A percentile compares a stretch with the other conserved stretches of the same genome.
phyloP scores from a whole-genome alignment of 2,797 vertebrate species.

The Sternotherus odoratus region DNA sequence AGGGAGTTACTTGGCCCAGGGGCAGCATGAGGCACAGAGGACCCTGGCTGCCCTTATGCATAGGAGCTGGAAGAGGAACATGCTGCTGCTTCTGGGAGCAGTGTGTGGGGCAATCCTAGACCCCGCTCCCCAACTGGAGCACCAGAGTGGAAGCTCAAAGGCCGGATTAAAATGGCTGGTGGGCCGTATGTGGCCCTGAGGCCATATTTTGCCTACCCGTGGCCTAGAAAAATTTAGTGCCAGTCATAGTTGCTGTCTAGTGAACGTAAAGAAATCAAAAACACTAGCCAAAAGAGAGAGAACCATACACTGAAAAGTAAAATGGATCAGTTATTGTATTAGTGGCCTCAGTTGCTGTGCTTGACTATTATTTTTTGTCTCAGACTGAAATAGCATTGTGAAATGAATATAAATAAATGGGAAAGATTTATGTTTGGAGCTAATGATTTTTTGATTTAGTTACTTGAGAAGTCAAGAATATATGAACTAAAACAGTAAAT shows the following conservation, averaged over 20 bases:
- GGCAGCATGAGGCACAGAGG: no score
- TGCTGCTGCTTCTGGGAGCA: no score
- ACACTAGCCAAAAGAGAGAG: conserved; percentile 50
- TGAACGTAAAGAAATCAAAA: conserved; percentile 55
- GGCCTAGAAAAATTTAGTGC: conserved; percentile 49
- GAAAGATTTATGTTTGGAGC: background rate
- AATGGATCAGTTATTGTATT: conserved; percentile 19
- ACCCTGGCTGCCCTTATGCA: no score
- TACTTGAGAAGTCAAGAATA: background rate
- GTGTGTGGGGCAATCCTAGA: no score
- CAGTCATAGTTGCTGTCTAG: conserved; percentile 55
- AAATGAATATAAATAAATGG: no score
- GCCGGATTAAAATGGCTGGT: no score
- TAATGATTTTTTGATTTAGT: background rate
- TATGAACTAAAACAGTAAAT: background rate
- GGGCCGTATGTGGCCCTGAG: no score
- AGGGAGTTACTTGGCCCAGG: no score
- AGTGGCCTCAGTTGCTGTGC: background rate
- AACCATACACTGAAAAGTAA: conserved; percentile 59
- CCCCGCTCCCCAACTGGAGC: no score
- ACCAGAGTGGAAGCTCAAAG: no score
- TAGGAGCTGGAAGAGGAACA: no score
- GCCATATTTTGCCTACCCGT: background rate
- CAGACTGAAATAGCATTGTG: conserved; percentile 5
- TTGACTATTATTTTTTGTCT: background rate